Percentiles rank a stretch among this genome's conserved stretches.
Evolutionary conservation across 2,797 vertebrate species (phyloP).

Genomic region (Cichlasoma orientale): DNA sequence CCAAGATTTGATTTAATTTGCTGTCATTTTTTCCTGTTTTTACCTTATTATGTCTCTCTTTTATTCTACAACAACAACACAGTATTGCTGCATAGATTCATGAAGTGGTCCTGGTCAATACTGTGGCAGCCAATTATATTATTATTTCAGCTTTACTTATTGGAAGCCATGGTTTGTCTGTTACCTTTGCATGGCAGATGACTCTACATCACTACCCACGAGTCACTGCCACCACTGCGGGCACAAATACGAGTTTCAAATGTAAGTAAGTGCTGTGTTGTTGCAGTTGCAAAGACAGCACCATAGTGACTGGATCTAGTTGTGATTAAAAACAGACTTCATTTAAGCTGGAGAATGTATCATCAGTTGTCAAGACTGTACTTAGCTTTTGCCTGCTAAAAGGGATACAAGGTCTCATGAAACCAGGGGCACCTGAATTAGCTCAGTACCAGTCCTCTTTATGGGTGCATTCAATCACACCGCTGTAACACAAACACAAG

Average conservation of each 20-base stretch:
- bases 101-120: not conserved
- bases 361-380: not conserved
- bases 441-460: not conserved
- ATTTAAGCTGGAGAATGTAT: not conserved
- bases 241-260: too few relatives aligned
- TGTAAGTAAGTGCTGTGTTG: too few relatives aligned
- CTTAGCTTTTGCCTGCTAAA: not conserved
- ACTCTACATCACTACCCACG: not conserved
- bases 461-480: not conserved
- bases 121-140: too few relatives aligned
- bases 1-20: not conserved
- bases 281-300: too few relatives aligned
- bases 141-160: not conserved
- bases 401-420: not conserved
- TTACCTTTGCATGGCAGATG: not conserved
- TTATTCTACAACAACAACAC: not conserved
- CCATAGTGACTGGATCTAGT: too few relatives aligned
- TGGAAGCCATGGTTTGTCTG: not conserved
- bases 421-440: not conserved
- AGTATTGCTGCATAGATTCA: not conserved
- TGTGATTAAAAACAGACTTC: not conserved
- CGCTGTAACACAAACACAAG: not conserved
- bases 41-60: not conserved
- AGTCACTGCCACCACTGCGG: too few relatives aligned
- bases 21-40: not conserved